These are phyloP conservation scores for Protophormia terraenovae DNA, from an alignment of 2,888 invertebrate species.

Conservation along the genomic window DNA sequence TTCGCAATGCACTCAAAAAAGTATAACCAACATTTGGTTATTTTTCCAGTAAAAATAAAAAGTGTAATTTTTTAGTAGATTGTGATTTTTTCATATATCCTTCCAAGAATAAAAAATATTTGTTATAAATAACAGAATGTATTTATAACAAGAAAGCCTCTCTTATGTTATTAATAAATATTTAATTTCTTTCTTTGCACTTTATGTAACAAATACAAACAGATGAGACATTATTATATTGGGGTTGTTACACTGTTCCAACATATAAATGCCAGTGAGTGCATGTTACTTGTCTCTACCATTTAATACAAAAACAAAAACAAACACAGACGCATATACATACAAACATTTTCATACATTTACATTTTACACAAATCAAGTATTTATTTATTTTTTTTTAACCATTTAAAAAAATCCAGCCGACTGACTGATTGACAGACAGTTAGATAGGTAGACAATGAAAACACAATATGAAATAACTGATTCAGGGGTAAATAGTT, in stretches of 20 bases:
- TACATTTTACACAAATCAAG: not conserved
- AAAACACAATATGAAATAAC: not conserved
- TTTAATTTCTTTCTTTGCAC: not conserved
- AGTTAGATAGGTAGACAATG: constrained; percentile 6
- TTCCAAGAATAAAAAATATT: too few species aligned
- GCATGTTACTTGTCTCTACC: not conserved
- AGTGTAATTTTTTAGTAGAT: too few species aligned
- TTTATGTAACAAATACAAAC: not conserved
- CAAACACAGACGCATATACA: not conserved
- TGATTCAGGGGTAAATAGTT: not conserved
- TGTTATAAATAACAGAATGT: not conserved
- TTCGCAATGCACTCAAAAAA: too few species aligned
- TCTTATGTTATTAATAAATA: not conserved
- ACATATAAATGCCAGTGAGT: not conserved
- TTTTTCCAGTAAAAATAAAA: too few species aligned
- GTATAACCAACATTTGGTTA: too few species aligned
- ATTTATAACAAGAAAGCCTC: not conserved
- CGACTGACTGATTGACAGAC: not conserved
- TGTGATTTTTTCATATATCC: too few species aligned
- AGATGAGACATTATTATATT: not conserved
- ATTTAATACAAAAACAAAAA: not conserved
- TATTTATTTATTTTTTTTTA: not conserved
- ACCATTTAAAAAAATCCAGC: not conserved
- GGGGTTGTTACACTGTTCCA: not conserved
- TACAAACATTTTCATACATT: not conserved